Conservation (phyloP, 2,888 invertebrate species). For the Pollenia labialis region DNA sequence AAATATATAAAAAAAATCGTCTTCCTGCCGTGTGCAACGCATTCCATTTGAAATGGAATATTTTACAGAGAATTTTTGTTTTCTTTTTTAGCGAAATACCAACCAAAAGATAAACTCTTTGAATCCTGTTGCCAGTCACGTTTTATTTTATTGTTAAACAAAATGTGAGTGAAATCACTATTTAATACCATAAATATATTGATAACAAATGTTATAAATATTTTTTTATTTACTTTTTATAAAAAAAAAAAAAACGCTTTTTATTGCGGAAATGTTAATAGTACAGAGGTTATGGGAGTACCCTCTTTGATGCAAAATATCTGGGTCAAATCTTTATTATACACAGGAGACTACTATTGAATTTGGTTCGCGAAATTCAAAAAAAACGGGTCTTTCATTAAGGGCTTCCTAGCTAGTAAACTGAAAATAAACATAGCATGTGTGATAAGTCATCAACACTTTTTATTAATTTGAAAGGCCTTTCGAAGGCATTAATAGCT, state of each 20-base stretch:
- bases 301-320: no score
- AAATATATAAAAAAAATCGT: not conserved
- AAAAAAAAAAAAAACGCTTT: not conserved
- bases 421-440: no score
- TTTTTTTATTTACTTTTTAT: not conserved
- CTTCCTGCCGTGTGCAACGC: not conserved
- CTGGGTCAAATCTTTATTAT: no score
- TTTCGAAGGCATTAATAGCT: no score
- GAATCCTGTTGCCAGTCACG: slow-evolving; percentile 14
- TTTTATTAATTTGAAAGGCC: no score
- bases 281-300: no score
- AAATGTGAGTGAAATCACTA: slow-evolving; percentile 1
- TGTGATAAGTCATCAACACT: no score
- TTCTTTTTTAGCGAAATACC: not conserved
- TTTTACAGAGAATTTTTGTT: not conserved
- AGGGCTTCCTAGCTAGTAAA: no score
- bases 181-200: slow-evolving; percentile 37
- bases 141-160: slow-evolving; percentile 8
- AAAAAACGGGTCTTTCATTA: no score
- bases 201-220: slow-evolving; percentile 35
- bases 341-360: no score
- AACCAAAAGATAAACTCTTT: slow-evolving; percentile 5
- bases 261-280: no score
- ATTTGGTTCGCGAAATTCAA: no score
- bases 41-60: slow-evolving; percentile 6